Evolutionary conservation across 2,797 vertebrate species (phyloP).

Genomic region (Steatocranus sp.): DNA sequence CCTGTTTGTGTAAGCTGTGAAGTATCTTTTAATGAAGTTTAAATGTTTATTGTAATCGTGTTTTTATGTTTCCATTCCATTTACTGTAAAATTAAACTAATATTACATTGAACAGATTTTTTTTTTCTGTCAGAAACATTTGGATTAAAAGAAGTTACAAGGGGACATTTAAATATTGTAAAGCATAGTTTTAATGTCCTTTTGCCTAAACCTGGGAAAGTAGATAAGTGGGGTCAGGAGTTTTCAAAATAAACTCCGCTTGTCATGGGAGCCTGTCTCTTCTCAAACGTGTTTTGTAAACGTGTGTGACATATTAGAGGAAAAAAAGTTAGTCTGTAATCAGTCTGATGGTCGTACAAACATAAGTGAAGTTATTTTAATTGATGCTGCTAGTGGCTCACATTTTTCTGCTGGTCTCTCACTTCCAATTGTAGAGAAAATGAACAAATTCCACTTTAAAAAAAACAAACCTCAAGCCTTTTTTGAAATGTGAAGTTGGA

Average conservation of each 20-base stretch:
- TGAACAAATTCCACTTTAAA: background rate
- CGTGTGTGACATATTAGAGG: background rate
- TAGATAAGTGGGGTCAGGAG: background rate
- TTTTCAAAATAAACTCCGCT: slow-evolving; percentile 32
- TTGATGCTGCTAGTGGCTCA: background rate
- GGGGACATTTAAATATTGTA: background rate
- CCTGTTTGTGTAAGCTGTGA: background rate
- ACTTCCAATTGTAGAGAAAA: background rate
- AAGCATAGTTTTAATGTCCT: background rate
- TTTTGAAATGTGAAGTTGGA: background rate
- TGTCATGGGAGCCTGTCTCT: background rate
- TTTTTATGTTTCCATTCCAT: background rate
- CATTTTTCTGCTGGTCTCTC: background rate
- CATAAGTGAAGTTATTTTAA: background rate
- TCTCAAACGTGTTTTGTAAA: slow-evolving; percentile 35
- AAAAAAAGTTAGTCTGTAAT: background rate
- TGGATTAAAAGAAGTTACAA: background rate
- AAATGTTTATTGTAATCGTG: background rate
- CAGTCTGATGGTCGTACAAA: background rate
- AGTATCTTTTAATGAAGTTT: background rate
- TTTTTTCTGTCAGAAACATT: background rate
- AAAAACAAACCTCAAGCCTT: accelerated
- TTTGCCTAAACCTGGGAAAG: background rate
- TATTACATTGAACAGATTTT: background rate
- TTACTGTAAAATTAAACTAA: background rate